Evolutionary conservation across 2,113 vertebrate species (phyloP), one percentile per base, ranked within the genome.

Genomic region (Oncorhynchus keta): DNA sequence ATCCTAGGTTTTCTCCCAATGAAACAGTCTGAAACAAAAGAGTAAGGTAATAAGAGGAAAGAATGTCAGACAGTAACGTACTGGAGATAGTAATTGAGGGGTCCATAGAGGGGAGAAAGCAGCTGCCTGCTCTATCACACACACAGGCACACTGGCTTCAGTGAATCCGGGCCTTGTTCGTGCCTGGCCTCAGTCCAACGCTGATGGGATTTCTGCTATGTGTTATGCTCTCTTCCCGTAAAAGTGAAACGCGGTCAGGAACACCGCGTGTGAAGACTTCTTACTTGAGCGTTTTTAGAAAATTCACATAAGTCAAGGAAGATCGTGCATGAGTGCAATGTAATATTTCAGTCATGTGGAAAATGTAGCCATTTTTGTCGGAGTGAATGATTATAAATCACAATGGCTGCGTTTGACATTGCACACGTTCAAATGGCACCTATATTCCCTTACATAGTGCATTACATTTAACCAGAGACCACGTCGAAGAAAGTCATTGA

Each of bases 151-250:
- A 51, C 84, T 85, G 83, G 84, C 87, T 82, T 73, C 16, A 67
- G 75, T 83, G 73, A 88, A 85, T 84, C 82, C 86, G 85, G 76
- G 80, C 76, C 77, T 85, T 84, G 84, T 89, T 86, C 82, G 78
- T 32, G 59, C 70, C 84, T 91, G 91, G 89, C 83, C 1, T 68
- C 49, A 48, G 1, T 76, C 87, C 91, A 91, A 66, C 78, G 3
- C 62, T 82, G 79, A 88, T 79, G 79, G 80, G 82, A 89, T 79
- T 45, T 68, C 30, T 68, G 67, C 30, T 68, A 16, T 35, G 67
- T 39, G 32, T 68, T 68, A 39, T n/a, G 7, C 20, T 68, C 59
- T 68, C 32, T 68, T 39, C 32, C 4, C 39, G 28, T 8, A 74
- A 77, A 81, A 82, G 79, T 35, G 48, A 80, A 84, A 80, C 3